Evolutionary conservation across 2,888 invertebrate genomes (phyloP).

Genomic region (Tetranychus piercei): DNA sequence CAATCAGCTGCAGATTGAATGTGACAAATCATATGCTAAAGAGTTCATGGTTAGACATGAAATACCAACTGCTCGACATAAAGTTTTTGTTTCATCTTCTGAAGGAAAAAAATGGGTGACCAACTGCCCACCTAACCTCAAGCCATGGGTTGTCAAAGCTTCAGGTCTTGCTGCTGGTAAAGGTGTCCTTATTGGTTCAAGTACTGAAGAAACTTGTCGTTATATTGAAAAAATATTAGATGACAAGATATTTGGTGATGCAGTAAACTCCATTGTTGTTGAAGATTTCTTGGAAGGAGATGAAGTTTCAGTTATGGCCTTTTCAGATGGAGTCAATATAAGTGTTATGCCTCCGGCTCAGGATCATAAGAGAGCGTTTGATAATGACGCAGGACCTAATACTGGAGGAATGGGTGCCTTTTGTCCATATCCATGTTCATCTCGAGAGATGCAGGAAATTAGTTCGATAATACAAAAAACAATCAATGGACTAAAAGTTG

Average conservation of each 20-base stretch:
- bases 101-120: slow-evolving; percentile 53
- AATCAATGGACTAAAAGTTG: slow-evolving; percentile 56
- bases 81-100: slow-evolving; percentile 52
- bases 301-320: slow-evolving; percentile 76
- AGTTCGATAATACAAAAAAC: slow-evolving; percentile 57
- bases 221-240: slow-evolving; percentile 23
- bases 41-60: slow-evolving; percentile 69
- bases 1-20: slow-evolving; percentile 69
- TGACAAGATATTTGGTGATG: slow-evolving; percentile 57
- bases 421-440: slow-evolving; percentile 59
- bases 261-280: slow-evolving; percentile 64
- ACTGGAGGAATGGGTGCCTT: slow-evolving; percentile 87
- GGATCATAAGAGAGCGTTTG: slow-evolving; percentile 79
- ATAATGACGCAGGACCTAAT: slow-evolving; percentile 78
- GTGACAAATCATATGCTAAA: slow-evolving; percentile 84
- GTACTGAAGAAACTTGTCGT: slow-evolving; percentile 51
- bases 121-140: slow-evolving; percentile 42
- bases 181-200: slow-evolving; percentile 72
- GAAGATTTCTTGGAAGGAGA: slow-evolving; percentile 80
- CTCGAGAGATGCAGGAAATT: slow-evolving; percentile 26
- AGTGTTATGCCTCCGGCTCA: slow-evolving; percentile 74
- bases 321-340: slow-evolving; percentile 65
- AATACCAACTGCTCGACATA: slow-evolving; percentile 76
- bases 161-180: slow-evolving; percentile 92
- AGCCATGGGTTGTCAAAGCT: slow-evolving; percentile 80